Evolutionary conservation across 2,797 vertebrate species (phyloP).

Genomic region (Hippocampus kuda): DNA sequence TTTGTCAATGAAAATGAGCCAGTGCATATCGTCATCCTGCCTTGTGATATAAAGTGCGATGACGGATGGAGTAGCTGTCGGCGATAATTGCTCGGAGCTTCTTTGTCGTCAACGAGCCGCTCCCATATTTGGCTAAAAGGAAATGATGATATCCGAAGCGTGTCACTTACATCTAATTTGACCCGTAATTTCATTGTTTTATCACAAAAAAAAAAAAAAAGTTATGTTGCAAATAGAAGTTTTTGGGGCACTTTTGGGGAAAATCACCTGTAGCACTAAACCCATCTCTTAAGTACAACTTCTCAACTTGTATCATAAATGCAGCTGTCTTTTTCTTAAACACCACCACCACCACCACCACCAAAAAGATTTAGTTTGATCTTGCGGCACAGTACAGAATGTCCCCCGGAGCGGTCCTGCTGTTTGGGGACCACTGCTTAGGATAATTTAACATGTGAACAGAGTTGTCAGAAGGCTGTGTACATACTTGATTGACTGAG

Average conservation of each 20-base stretch:
- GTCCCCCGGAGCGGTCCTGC: not conserved
- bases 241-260: not conserved
- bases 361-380: not conserved
- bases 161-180: not conserved
- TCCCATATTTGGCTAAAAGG: not conserved
- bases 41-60: not conserved
- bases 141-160: not conserved
- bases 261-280: not conserved
- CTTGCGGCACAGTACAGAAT: not conserved
- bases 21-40: not conserved
- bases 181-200: too few species aligned
- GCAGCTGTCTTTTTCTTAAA: not conserved
- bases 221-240: too few species aligned
- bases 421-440: conserved; percentile 24
- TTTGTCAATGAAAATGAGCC: not conserved
- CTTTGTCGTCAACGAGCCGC: not conserved
- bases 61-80: not conserved
- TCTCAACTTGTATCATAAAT: not conserved
- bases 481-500: conserved; percentile 70
- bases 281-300: not conserved
- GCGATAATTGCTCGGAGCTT: not conserved
- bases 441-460: conserved; percentile 73
- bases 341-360: too few species aligned
- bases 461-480: conserved; percentile 60
- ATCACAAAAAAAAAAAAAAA: too few species aligned